Conservation (phyloP, 2,113 vertebrate genomes). For the Vidua macroura region DNA sequence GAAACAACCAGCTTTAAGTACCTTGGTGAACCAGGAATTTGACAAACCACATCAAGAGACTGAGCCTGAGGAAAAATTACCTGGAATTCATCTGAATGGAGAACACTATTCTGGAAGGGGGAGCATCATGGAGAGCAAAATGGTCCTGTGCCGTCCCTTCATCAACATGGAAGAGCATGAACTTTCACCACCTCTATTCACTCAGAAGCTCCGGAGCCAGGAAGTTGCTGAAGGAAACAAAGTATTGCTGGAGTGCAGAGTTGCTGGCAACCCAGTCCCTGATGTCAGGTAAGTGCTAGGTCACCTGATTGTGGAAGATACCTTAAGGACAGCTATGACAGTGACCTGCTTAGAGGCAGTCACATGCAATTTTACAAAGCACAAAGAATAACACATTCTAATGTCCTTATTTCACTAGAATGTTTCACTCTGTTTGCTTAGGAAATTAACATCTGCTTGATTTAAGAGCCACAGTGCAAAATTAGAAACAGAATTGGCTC, state of each 20-base stretch:
- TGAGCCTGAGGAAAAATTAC: constrained; percentile 25
- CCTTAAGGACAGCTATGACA: background rate
- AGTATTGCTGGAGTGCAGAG: constrained; percentile 88
- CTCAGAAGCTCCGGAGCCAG: constrained; percentile 93
- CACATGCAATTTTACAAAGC: background rate
- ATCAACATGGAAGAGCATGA: background rate
- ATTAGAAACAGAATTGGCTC: background rate
- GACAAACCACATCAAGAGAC: constrained; percentile 36
- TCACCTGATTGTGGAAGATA: background rate
- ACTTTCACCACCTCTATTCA: constrained; percentile 82
- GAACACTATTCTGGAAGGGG: background rate
- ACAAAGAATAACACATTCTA: background rate
- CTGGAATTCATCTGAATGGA: background rate
- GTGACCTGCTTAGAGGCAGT: background rate
- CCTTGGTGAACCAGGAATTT: constrained; percentile 53
- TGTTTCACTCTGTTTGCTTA: background rate
- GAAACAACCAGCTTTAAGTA: constrained; percentile 43
- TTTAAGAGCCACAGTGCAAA: background rate
- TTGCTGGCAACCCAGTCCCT: constrained; percentile 84
- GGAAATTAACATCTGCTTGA: background rate
- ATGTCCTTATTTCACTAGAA: background rate
- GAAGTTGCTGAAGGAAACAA: constrained; percentile 91
- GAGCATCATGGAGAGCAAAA: background rate
- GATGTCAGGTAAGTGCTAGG: constrained; percentile 81
- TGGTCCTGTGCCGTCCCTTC: background rate